These are phyloP conservation scores for Pithys albifrons DNA, from an alignment of 2,113 vertebrate species.

Conservation along the genomic window DNA sequence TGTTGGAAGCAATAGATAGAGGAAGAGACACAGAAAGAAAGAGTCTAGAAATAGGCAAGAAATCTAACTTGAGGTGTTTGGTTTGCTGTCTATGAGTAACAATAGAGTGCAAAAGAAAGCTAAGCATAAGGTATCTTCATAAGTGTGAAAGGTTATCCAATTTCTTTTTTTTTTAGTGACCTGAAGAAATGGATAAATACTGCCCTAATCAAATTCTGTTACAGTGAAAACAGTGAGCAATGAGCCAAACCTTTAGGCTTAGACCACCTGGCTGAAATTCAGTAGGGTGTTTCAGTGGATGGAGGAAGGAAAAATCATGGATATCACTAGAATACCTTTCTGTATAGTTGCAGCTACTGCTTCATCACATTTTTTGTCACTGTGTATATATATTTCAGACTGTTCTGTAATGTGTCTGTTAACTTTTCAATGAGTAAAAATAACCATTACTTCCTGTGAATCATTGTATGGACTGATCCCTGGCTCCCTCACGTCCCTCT, in stretches of 20 bases:
- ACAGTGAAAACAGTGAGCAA: neutral
- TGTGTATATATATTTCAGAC: neutral
- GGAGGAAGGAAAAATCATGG: neutral
- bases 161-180: neutral
- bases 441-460: conserved; percentile 38
- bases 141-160: neutral
- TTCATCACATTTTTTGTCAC: neutral
- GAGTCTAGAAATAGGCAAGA: neutral
- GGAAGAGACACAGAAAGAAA: neutral
- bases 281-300: neutral
- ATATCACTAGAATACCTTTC: neutral
- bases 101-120: neutral
- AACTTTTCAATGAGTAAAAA: conserved; percentile 37
- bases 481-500: neutral
- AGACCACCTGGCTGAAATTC: neutral
- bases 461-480: neutral
- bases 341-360: neutral
- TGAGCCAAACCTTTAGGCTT: neutral
- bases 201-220: neutral
- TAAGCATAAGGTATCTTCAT: neutral
- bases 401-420: neutral
- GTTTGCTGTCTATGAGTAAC: neutral
- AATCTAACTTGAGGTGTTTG: neutral
- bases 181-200: neutral
- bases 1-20: neutral